phyloP scores from a whole-genome alignment of 2,888 invertebrate genomes.

The Eudemis profundana region DNA sequence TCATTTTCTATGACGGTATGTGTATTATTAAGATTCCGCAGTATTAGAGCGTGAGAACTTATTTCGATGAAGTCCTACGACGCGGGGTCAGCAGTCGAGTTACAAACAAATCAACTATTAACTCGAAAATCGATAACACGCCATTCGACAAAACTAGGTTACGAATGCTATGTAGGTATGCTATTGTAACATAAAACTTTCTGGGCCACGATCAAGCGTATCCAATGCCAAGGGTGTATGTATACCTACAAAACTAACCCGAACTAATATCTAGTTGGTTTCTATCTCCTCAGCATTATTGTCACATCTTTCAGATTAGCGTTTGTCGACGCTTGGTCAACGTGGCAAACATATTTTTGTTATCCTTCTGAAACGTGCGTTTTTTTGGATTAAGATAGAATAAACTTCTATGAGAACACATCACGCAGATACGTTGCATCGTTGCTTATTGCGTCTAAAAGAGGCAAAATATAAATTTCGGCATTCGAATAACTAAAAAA shows the following conservation, averaged over 20 bases:
- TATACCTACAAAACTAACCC: conserved; percentile 1
- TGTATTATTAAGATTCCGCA: not conserved
- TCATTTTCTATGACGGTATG: not conserved
- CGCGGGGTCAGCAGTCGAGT: conserved; percentile 11
- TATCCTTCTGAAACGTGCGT: no score
- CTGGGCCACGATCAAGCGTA: conserved; percentile 26
- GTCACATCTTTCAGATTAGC: no score
- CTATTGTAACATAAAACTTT: conserved; percentile 14
- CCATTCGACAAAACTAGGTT: conserved; percentile 21
- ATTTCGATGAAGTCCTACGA: not conserved
- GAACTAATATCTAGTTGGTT: not conserved
- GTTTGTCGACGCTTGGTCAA: no score
- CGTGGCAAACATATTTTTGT: no score
- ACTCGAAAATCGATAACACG: conserved; percentile 19
- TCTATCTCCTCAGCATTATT: not conserved
- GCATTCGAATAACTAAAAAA: no score
- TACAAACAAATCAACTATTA: conserved; percentile 19
- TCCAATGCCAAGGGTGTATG: conserved; percentile 18
- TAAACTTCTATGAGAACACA: no score
- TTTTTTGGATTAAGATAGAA: no score
- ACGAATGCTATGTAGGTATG: conserved; percentile 1
- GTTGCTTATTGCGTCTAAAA: no score
- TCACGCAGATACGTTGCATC: no score
- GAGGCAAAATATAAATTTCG: no score
- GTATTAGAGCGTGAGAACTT: not conserved